phyloP scores from a whole-genome alignment of 2,888 invertebrate genomes.

The Caenorhabditis auriculariae region DNA sequence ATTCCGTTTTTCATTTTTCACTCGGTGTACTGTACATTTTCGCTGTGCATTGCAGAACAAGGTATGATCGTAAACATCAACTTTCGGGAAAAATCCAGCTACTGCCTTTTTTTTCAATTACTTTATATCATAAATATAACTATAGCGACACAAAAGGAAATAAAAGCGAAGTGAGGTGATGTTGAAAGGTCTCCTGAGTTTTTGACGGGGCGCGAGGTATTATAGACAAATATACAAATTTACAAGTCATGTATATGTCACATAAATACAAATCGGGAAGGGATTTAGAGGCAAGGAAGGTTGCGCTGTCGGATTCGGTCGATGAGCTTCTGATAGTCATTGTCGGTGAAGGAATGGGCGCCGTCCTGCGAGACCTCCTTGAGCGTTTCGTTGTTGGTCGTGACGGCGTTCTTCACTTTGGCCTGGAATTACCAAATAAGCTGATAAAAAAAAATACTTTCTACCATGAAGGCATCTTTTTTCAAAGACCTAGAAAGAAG shows the following conservation, averaged over 20 bases:
- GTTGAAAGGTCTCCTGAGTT: no score
- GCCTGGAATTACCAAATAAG: conserved; percentile 22
- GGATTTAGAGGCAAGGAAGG: conserved; percentile 42
- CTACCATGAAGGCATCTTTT: no score
- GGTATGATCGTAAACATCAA: no score
- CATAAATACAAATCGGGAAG: neutral
- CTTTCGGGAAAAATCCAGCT: no score
- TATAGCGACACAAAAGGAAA: neutral
- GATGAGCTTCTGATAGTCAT: conserved; percentile 48
- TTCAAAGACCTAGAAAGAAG: no score
- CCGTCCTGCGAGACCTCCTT: conserved; percentile 41
- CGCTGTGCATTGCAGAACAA: no score
- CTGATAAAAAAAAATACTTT: neutral
- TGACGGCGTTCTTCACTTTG: conserved; percentile 29
- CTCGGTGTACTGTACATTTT: no score
- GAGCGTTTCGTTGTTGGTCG: conserved; percentile 48
- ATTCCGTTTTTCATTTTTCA: no score
- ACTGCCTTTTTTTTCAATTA: neutral
- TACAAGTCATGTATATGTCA: no score
- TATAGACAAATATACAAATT: no score
- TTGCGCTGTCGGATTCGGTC: conserved; percentile 47
- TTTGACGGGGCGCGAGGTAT: neutral
- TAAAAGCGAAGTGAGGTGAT: no score
- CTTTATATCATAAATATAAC: neutral
- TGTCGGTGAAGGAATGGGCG: conserved; percentile 44